Base-by-base conservation (phyloP, 2,113 vertebrate genomes). In the Oophaga pumilio region DNA sequence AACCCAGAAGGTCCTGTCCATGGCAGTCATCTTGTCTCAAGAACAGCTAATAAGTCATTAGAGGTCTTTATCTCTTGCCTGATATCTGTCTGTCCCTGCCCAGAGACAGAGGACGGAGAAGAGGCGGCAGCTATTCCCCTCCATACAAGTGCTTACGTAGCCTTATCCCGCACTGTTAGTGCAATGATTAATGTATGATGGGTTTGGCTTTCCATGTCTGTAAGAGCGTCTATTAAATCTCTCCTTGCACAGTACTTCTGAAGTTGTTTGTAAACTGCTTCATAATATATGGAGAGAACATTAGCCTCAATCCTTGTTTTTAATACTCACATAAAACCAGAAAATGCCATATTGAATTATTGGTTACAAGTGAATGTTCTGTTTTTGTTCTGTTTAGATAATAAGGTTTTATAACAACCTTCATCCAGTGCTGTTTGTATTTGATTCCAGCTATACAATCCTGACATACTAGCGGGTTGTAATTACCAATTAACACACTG, bases 381-480 rank as follows among this genome's bases (percentile, higher is more conserved):
- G 84, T 74, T 84, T 84, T 85, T 85, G 83, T 85, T 85, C 56
- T 85, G 73, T 86, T 86, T 86, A 79, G 74, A 86, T 86, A 86
- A 86, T 79, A 86, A 86, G 85, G 60, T 86, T 86, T 86, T 86
- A 86, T 78, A 86, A 86, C 76, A 69, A 52, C 76, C 78, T 86
- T 80, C 50, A 79, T 86, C 85, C 66, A 69, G 59, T 53, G 49
- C 76, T 69, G 85, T 43, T 86, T 86, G 79, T 86, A 86, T 86
- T 86, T 86, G 76, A 86, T 86, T 79, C 85, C 66, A 64, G 69
- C 86, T 83, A 62, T 76, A 87, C 76, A 52, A 82, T 76, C 68
- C 79, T 87, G 79, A 74, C 86, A 88, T 82, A 64, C 53, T 82
- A 82, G 52, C 64, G 78, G 78, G 33, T 76, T 74, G 78, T 73